These are phyloP conservation scores for Macrophya alboannulata DNA, from an alignment of 2,888 invertebrate species.

Conservation along the genomic window DNA sequence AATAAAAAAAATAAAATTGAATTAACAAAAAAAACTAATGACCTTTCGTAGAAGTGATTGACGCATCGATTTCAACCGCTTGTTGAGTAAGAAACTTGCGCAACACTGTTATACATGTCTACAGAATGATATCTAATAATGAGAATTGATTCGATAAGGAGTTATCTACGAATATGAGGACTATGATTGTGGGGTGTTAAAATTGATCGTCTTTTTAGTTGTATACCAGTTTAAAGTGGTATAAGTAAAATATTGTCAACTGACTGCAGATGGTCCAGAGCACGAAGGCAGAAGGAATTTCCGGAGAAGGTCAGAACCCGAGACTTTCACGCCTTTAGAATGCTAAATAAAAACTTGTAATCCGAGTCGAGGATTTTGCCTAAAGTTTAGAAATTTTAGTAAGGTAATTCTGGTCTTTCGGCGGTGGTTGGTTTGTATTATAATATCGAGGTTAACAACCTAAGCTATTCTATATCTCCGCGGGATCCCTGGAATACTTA, in stretches of 20 bases:
- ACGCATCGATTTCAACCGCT: conserved; percentile 18
- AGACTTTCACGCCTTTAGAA: conserved; percentile 52
- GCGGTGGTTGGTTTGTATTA: not conserved
- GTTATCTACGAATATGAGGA: not conserved
- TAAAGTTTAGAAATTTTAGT: conserved; percentile 34
- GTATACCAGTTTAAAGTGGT: not conserved
- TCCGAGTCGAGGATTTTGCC: conserved; percentile 31
- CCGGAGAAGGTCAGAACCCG: conserved; percentile 50
- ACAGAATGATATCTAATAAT: conserved; percentile 30
- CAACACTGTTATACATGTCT: not conserved
- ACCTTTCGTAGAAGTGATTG: conserved; percentile 2
- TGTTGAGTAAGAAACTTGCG: conserved; percentile 15
- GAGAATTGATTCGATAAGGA: conserved; percentile 27
- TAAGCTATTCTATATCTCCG: conserved; percentile 34
- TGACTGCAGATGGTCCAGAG: conserved; percentile 22
- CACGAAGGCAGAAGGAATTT: conserved; percentile 29
- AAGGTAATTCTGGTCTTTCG: not conserved
- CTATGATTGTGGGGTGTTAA: not conserved
- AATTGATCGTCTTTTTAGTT: not conserved
- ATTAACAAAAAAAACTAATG: not conserved
- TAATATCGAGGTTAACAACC: conserved; percentile 46
- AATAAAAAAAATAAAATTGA: not conserved
- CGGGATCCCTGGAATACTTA: conserved; percentile 42
- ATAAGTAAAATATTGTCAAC: conserved; percentile 29
- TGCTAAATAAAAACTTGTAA: conserved; percentile 46